These are phyloP conservation scores for Lagopus leucura DNA, from an alignment of 2,113 vertebrate genomes.

Conservation along the genomic window DNA sequence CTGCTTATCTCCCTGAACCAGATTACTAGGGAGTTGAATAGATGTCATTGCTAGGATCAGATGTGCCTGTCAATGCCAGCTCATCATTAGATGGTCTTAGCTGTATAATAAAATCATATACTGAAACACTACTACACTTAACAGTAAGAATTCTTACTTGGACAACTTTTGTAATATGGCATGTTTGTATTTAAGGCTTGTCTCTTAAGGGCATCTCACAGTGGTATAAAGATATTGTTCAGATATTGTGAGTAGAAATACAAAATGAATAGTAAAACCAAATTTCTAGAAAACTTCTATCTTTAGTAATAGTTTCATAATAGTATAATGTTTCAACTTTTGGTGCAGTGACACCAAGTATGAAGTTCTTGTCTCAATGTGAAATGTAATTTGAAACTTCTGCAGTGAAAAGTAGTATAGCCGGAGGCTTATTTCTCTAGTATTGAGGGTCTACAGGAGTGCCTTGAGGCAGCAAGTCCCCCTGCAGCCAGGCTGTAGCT, in stretches of 20 bases:
- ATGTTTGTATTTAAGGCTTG: not conserved
- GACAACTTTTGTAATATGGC: not conserved
- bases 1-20: not conserved
- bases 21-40: not conserved
- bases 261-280: not conserved
- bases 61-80: not conserved
- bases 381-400: not conserved
- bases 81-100: not conserved
- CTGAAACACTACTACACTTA: not conserved
- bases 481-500: not conserved
- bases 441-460: slow-evolving; percentile 31
- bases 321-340: not conserved
- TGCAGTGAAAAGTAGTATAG: slow-evolving; percentile 7
- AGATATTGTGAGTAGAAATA: not conserved
- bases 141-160: not conserved
- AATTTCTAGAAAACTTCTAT: not conserved
- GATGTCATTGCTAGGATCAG: not conserved
- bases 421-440: not conserved
- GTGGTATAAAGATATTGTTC: not conserved
- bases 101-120: not conserved
- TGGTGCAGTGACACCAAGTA: not conserved
- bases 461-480: slow-evolving; percentile 23
- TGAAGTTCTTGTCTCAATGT: not conserved
- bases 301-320: not conserved
- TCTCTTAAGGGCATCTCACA: not conserved